phyloP scores from a whole-genome alignment of 2,888 invertebrate species.

The Tolmerus cingulatus region DNA sequence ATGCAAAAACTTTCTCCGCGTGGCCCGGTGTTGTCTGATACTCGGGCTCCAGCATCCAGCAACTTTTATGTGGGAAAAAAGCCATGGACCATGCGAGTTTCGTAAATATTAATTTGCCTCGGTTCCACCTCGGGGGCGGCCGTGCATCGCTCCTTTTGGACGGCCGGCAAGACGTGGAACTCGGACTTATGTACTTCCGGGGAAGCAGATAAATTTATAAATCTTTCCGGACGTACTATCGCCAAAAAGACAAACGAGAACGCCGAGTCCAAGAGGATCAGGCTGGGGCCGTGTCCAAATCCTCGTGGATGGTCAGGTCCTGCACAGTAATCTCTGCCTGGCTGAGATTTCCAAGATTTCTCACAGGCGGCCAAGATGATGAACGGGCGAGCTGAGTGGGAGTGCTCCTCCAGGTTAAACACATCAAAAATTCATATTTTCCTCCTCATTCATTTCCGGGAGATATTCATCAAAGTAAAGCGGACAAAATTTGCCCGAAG shows the following conservation, averaged over 20 bases:
- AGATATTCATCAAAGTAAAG: neutral
- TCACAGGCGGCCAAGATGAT: neutral
- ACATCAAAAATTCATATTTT: conserved; percentile 22
- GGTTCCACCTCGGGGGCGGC: neutral
- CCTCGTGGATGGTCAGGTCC: neutral
- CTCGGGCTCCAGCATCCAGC: neutral
- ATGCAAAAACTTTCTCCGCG: neutral
- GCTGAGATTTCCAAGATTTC: neutral
- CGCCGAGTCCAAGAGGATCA: neutral
- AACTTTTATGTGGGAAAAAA: neutral
- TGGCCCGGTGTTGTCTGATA: neutral
- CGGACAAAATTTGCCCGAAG: neutral
- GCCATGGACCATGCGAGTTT: neutral
- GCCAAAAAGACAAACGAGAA: neutral
- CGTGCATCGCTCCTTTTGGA: neutral
- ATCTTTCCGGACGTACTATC: neutral
- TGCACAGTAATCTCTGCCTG: neutral
- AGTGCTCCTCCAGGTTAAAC: neutral
- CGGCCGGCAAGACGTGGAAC: neutral
- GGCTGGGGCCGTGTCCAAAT: neutral
- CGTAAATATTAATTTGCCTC: conserved; percentile 12
- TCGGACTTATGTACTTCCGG: neutral
- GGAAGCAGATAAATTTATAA: neutral
- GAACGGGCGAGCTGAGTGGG: neutral
- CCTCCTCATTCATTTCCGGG: neutral